Conservation (phyloP, 2,888 invertebrate genomes). For the Furcula furcula region DNA sequence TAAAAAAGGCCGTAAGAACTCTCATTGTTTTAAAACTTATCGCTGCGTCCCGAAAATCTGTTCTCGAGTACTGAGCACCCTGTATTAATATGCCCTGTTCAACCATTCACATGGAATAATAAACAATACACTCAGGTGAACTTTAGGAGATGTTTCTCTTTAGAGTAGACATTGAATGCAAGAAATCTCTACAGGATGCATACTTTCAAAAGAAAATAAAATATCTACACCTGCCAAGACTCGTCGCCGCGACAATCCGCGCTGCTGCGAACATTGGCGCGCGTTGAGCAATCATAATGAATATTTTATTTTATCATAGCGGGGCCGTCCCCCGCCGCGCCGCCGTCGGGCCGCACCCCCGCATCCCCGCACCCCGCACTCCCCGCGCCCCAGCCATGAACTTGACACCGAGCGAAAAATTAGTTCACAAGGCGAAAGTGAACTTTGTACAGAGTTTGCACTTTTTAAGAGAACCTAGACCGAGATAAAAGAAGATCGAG, state of each 20-base stretch:
- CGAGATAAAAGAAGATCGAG: constrained; percentile 73
- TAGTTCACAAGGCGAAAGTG: constrained; percentile 81
- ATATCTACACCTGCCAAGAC: constrained; percentile 39
- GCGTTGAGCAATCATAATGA: constrained; percentile 79
- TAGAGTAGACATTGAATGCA: too few relatives aligned
- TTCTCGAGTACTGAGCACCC: too few relatives aligned
- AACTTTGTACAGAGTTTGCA: constrained; percentile 79
- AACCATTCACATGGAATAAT: too few relatives aligned
- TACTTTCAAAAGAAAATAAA: too few relatives aligned
- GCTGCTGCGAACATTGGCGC: constrained; percentile 67
- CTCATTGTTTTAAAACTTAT: too few relatives aligned
- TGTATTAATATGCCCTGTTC: too few relatives aligned
- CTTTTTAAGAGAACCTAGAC: constrained; percentile 76
- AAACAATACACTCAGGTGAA: too few relatives aligned
- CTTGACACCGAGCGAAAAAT: constrained; percentile 81
- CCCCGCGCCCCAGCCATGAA: constrained; percentile 62
- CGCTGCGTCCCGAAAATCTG: too few relatives aligned
- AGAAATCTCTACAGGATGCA: too few relatives aligned
- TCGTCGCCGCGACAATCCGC: constrained; percentile 33
- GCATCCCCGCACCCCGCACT: constrained; percentile 24
- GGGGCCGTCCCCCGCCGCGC: constrained; percentile 32
- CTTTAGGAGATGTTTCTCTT: too few relatives aligned
- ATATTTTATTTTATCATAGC: constrained; percentile 81
- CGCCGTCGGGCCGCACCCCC: constrained; percentile 24
- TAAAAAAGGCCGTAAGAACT: too few relatives aligned